These are phyloP conservation scores for Agrochola litura DNA, from an alignment of 2,888 invertebrate genomes.

Conservation along the genomic window DNA sequence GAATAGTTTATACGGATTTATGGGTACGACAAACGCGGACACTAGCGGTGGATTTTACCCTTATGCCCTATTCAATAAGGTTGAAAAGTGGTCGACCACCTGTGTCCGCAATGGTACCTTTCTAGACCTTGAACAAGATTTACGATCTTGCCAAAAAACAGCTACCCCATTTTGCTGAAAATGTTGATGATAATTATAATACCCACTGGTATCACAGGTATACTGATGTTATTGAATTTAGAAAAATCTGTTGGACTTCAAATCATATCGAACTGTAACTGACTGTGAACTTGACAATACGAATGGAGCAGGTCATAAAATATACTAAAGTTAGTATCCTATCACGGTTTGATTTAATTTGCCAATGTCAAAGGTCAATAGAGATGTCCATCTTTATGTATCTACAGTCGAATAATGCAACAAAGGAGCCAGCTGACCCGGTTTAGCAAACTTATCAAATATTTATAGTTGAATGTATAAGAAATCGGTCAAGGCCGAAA, in stretches of 20 bases:
- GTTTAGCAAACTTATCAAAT: conserved; percentile 61
- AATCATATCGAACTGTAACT: background rate
- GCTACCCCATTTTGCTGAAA: background rate
- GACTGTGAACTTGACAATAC: background rate
- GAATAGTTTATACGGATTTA: background rate
- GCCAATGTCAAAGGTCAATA: background rate
- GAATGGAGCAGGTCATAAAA: background rate
- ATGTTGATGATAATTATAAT: no score
- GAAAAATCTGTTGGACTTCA: background rate
- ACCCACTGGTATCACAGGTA: background rate
- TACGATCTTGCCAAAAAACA: background rate
- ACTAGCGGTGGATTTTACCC: no score
- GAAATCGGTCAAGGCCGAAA: conserved; percentile 63
- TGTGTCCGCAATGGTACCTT: background rate
- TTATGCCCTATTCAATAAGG: no score
- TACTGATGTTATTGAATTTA: background rate
- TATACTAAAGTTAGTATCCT: background rate
- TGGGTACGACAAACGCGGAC: no score
- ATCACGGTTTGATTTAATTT: background rate
- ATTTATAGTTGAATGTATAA: conserved; percentile 63
- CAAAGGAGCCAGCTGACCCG: conserved; percentile 48
- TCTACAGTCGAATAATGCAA: conserved; percentile 22
- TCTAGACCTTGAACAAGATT: background rate
- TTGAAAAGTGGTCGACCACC: no score
- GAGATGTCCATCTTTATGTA: background rate